Evolutionary conservation across 2,113 vertebrate species (phyloP), one percentile per base, ranked within the genome.

Genomic region (Pedionomus torquatus): DNA sequence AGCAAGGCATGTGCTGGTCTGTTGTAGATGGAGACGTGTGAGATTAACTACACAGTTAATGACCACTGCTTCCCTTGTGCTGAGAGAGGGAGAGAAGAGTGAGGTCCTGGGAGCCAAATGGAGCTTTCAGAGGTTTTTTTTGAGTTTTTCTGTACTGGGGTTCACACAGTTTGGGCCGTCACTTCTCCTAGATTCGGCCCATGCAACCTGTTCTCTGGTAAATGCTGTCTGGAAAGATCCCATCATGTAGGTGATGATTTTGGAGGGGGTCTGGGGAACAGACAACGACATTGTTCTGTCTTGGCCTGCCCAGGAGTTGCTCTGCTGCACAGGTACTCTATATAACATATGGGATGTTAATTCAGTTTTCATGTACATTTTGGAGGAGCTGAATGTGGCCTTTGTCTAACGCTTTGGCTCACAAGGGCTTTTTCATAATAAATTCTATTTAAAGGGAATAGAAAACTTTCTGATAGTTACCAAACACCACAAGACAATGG

Each of bases 401-500:
- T 97, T 97, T 96, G 97, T 97, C 57, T 95, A 80, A 80, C 1
- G 5, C 16, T 76, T 95, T 97, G 96, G 96, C 97, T 96, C 92
- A 95, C 80, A 95, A 90, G 81, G 86, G 52, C 81, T 97, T 97
- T 97, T 96, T 95, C 91, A 85, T 95, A 89, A 92, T 66, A 93
- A 94, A 87, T 93, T 91, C 83, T 93, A 58, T 83, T 95, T 94
- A 80, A 95, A 91, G 76, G 81, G 79, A 95, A 93, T 72, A 92
- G 95, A 97, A 97, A 96, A 95, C 94, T 95, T 96, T 96, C 87
- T 93, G 95, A 96, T 96, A 93, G 93, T 94, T 96, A 96, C 95
- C 84, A 88, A 96, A 96, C 63, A 93, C 87, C 75, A 26, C 2
- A 8, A 86, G 79, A 95, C 96, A 97, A 96, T 97, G 87, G 70